Conservation (phyloP, 2,797 vertebrate species). For the Taeniopygia guttata region DNA sequence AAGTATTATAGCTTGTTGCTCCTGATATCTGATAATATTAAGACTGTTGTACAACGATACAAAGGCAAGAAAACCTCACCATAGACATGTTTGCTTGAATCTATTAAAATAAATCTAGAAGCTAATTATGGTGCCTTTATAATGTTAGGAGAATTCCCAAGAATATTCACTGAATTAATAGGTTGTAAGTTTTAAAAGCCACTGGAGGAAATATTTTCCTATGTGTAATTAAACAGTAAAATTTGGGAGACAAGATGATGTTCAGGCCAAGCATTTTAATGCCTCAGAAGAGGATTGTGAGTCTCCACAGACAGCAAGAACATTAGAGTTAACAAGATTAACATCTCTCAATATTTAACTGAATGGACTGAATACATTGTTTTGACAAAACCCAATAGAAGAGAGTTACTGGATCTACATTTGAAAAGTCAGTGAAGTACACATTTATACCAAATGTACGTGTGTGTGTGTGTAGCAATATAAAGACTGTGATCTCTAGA, state of each 20-base stretch:
- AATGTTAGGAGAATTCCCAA: not conserved
- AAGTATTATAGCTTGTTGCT: not conserved
- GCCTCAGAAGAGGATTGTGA: not conserved
- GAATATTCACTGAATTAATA: not conserved
- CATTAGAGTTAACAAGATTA: not conserved
- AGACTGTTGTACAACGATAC: not conserved
- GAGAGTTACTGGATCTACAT: not conserved
- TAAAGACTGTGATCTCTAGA: not conserved
- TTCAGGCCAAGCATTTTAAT: not conserved
- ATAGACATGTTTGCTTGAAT: not conserved
- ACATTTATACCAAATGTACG: not conserved
- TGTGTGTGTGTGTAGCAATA: not conserved
- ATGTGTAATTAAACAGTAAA: slow-evolving; percentile 35
- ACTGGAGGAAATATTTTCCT: not conserved
- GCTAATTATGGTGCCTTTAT: not conserved
- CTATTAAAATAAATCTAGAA: not conserved
- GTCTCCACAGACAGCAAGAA: not conserved
- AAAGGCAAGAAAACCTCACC: not conserved
- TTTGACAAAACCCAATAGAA: not conserved
- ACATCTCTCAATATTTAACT: not conserved
- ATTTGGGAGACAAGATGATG: not conserved
- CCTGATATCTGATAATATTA: not conserved
- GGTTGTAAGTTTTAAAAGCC: not conserved
- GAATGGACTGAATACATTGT: not conserved
- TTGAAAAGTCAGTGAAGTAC: not conserved